Percentiles rank a stretch among this genome's conserved stretches.
phyloP scores from a whole-genome alignment of 2,888 invertebrate genomes.

The Platynereis dumerilii region DNA sequence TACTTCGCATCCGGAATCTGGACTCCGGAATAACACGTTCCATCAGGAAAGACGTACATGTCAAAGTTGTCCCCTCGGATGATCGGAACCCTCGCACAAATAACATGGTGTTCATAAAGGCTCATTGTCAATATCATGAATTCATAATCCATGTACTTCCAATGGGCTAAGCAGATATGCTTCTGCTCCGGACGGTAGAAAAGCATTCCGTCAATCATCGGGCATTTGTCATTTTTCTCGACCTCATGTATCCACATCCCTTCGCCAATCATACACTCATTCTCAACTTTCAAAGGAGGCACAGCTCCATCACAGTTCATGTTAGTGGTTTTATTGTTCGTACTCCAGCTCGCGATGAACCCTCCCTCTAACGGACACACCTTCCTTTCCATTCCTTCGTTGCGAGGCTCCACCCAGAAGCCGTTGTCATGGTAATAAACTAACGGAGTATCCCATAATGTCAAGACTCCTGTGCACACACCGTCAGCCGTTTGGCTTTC shows the following conservation, averaged over 20 bases:
- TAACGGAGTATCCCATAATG: slow-evolving; percentile 11
- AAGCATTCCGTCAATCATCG: background rate
- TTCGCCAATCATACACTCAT: slow-evolving; percentile 17
- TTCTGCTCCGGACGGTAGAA: slow-evolving; percentile 6
- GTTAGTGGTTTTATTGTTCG: background rate
- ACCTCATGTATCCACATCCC: slow-evolving; percentile 11
- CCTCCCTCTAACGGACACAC: slow-evolving; percentile 14
- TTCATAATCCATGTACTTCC: slow-evolving; percentile 8
- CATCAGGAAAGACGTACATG: slow-evolving; percentile 14
- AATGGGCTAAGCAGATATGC: slow-evolving; percentile 15
- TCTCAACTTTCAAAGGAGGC: slow-evolving; percentile 15
- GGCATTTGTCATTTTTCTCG: slow-evolving; percentile 4
- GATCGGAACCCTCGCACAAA: slow-evolving; percentile 11
- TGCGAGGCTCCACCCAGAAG: slow-evolving; percentile 17
- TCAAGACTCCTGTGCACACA: background rate
- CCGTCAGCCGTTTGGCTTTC: background rate
- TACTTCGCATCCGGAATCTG: background rate
- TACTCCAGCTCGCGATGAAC: slow-evolving; percentile 12
- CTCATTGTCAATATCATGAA: slow-evolving; percentile 11
- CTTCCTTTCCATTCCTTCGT: background rate
- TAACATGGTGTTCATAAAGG: background rate
- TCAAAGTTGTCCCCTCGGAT: background rate
- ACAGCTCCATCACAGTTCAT: background rate
- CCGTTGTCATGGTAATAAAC: slow-evolving; percentile 12
- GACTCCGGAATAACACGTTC: slow-evolving; percentile 8